Base-by-base conservation (phyloP, 2,888 invertebrate genomes). In the Tanytarsus gracilentus region DNA sequence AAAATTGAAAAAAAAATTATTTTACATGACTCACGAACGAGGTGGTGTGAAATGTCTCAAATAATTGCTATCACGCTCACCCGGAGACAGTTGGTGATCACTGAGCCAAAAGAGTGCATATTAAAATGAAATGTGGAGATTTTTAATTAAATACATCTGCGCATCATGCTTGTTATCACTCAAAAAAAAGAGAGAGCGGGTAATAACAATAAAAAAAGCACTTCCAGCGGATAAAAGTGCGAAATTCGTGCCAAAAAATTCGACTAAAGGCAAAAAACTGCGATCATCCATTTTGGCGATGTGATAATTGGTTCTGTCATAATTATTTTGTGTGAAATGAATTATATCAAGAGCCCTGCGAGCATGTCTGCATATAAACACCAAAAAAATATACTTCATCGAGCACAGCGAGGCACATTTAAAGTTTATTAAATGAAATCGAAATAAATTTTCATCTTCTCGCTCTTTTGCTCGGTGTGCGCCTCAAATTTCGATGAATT, bases 301-400 rank as follows among this genome's bases (percentile, higher is more conserved):
- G 50, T 26, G 50, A 50, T 50, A 50, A 50, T 50, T 50, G 50
- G 50, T 50, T 50, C 50, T 50, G 50, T 50, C 50, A 50, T 50
- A 50, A 50, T 50, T 50, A 50, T 50, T n/a, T 50, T 50, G 50
- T 50, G 50, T 29, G 21, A 50, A 50, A 50, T 50, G 50, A 50
- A 50, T 26, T 5, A 50, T 50, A 27, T 27, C 4, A 26, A 14
- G 14, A 27, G 21, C 9, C 8, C 9, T 23, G 21, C 9, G 6
- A 9, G 48, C 33, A 33, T 33, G 6, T 5, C 9, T 33, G 6
- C 33, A 33, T n/a, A 33, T 9, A 29, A 29, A 9, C 9, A 9
- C 29, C 9, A 5, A 29, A 29, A 9, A 29, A 9, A 33, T 11
- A 33, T n/a, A 33, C n/a, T 33, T 11, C 33, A n/a, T n/a, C n/a